Percentiles rank a stretch among this genome's conserved stretches.
phyloP scores from a whole-genome alignment of 2,113 vertebrate species.

The Gallinago undulata region DNA sequence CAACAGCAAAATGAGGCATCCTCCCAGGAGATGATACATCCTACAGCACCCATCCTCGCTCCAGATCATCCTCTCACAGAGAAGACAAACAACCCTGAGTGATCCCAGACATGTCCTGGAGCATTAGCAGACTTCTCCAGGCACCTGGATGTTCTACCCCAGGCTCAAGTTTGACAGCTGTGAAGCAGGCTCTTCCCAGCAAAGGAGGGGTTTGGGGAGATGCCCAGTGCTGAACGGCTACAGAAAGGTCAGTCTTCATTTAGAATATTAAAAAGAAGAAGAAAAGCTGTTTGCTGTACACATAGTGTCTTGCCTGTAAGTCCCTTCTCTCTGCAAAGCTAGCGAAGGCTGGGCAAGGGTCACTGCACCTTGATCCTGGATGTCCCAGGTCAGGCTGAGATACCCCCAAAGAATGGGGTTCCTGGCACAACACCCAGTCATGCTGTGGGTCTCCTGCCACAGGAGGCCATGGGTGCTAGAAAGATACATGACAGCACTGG shows the following conservation, averaged over 20 bases:
- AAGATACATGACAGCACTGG: neutral
- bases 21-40: neutral
- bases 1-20: neutral
- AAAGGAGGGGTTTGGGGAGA: neutral
- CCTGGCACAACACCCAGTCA: neutral
- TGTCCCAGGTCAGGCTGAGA: neutral
- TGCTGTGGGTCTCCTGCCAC: neutral
- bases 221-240: neutral
- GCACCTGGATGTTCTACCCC: neutral
- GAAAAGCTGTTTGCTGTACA: neutral
- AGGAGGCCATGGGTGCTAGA: neutral
- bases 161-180: neutral
- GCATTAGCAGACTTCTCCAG: neutral
- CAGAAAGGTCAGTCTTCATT: neutral
- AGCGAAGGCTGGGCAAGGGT: neutral
- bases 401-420: neutral
- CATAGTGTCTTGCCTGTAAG: neutral
- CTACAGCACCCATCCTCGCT: neutral
- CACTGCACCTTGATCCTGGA: neutral
- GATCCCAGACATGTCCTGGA: neutral
- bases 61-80: neutral
- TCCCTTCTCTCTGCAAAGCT: neutral
- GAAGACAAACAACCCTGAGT: neutral
- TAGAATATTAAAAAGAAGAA: neutral
- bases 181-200: neutral